Evolutionary conservation across 2,113 vertebrate species (phyloP).

Genomic region (Bubo scandiacus): DNA sequence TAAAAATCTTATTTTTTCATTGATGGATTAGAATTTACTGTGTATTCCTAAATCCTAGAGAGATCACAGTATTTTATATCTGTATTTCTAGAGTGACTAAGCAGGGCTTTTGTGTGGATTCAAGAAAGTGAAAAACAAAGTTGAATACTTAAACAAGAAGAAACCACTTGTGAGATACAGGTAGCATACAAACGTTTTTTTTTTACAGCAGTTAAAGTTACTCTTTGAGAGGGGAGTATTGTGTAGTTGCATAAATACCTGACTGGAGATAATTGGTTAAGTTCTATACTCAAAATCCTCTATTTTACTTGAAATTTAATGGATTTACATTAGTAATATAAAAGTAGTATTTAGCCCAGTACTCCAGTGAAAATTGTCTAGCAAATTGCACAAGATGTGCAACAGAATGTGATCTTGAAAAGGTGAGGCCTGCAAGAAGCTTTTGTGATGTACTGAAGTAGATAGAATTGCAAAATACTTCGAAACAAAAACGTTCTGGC

Average conservation of each 20-base stretch:
- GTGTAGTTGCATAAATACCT: neutral
- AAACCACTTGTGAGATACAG: neutral
- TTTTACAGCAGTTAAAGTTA: neutral
- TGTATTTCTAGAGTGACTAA: neutral
- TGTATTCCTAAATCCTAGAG: neutral
- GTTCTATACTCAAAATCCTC: neutral
- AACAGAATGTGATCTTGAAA: neutral
- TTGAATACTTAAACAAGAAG: neutral
- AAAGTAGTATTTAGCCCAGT: neutral
- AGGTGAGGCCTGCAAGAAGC: neutral
- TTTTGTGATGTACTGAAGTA: neutral
- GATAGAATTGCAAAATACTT: neutral
- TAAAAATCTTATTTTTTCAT: neutral
- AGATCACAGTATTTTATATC: neutral
- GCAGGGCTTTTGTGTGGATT: neutral
- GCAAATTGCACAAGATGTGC: neutral
- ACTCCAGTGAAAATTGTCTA: neutral
- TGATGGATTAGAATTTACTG: neutral
- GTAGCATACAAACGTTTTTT: neutral
- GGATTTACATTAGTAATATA: neutral
- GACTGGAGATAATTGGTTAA: neutral
- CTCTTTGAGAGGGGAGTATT: neutral
- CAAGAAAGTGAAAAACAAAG: neutral
- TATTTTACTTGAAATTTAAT: neutral
- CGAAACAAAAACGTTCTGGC: neutral